A percentile compares a stretch with the other conserved stretches of the same genome.
These are phyloP conservation scores for Prenolepis imparis DNA, from an alignment of 2,888 invertebrate genomes.

Conservation along the genomic window DNA sequence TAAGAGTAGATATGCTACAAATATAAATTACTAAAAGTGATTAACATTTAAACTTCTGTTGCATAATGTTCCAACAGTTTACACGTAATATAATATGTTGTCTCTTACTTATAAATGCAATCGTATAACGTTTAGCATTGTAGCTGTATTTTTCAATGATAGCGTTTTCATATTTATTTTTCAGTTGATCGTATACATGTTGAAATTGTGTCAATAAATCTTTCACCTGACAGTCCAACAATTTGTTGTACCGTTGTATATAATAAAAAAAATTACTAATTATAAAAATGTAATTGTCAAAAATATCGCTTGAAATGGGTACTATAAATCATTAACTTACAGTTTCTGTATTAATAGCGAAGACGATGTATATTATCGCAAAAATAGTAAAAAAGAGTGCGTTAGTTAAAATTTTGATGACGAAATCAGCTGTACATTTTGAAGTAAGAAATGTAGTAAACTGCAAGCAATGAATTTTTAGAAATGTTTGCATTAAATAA, in stretches of 20 bases:
- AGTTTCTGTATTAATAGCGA: too few species aligned
- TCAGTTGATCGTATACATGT: neutral
- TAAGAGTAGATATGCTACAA: neutral
- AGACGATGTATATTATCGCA: too few species aligned
- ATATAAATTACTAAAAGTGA: neutral
- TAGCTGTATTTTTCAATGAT: neutral
- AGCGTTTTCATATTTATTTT: slow-evolving; percentile 23
- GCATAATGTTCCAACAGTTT: neutral
- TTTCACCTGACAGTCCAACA: neutral
- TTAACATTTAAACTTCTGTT: neutral
- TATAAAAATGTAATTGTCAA: too few species aligned
- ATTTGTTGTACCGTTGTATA: neutral
- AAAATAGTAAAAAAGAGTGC: too few species aligned
- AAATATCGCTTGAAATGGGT: too few species aligned
- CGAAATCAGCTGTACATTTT: too few species aligned
- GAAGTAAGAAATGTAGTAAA: too few species aligned
- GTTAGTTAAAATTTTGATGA: too few species aligned
- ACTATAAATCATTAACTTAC: too few species aligned
- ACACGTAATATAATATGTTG: neutral
- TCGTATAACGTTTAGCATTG: neutral
- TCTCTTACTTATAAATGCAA: neutral
- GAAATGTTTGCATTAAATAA: too few species aligned
- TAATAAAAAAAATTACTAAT: too few species aligned
- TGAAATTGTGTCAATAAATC: neutral
- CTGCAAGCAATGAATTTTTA: too few species aligned